phyloP scores from a whole-genome alignment of 1,140 invertebrate genomes.

The Euschistus heros region DNA sequence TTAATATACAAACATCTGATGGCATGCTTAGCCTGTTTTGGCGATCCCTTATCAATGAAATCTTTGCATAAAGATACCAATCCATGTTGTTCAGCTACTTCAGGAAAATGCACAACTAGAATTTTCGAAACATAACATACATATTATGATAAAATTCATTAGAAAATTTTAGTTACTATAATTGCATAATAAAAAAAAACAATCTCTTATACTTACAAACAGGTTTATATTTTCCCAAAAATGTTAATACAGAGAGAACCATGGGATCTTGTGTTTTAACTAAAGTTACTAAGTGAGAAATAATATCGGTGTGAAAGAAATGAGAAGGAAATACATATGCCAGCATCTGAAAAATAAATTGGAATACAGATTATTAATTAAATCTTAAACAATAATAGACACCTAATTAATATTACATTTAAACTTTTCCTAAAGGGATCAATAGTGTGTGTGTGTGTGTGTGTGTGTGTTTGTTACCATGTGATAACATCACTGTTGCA shows the following conservation, averaged over 20 bases:
- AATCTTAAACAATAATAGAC: not conserved
- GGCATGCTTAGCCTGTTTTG: constrained; percentile 93
- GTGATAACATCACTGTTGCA: too few relatives aligned
- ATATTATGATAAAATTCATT: too few relatives aligned
- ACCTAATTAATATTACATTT: too few relatives aligned
- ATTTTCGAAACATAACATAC: constrained; percentile 21
- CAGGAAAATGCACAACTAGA: constrained; percentile 57
- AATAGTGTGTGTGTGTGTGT: too few relatives aligned
- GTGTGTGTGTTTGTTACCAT: too few relatives aligned
- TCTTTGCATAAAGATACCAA: constrained; percentile 77
- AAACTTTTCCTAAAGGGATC: too few relatives aligned
- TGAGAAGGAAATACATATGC: constrained; percentile 86
- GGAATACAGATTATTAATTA: too few relatives aligned
- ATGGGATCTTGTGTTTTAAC: constrained; percentile 71
- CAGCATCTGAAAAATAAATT: constrained; percentile 44
- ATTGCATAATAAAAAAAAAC: constrained; percentile 17
- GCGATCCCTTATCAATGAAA: constrained; percentile 75
- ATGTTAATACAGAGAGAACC: constrained; percentile 73
- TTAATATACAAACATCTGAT: constrained; percentile 84
- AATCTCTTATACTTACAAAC: constrained; percentile 26
- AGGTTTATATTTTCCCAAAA: constrained; percentile 67
- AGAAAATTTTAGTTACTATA: too few relatives aligned
- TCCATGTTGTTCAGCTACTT: constrained; percentile 48
- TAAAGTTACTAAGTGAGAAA: constrained; percentile 66
- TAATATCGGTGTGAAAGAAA: constrained; percentile 76